A percentile compares a stretch with the other conserved stretches of the same genome.
Conservation (phyloP, 2,113 vertebrate species). For the Catharus bicknelli region DNA sequence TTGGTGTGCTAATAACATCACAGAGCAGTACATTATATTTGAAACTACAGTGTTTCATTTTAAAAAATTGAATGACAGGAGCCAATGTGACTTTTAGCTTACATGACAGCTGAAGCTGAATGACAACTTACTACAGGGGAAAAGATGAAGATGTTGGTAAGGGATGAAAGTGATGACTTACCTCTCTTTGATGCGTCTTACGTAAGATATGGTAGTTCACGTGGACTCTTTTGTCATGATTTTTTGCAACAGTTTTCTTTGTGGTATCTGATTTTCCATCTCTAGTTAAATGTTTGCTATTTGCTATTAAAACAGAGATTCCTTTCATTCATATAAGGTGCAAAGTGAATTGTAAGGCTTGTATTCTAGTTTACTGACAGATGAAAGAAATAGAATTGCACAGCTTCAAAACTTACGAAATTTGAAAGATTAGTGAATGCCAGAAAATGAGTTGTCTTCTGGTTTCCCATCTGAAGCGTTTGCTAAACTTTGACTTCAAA, state of each 20-base stretch:
- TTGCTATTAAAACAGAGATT: neutral
- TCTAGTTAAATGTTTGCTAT: neutral
- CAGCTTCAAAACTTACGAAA: neutral
- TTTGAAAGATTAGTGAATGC: neutral
- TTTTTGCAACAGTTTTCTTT: neutral
- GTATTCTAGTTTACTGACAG: neutral
- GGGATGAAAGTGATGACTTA: neutral
- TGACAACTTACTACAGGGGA: neutral
- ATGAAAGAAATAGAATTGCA: constrained; percentile 14
- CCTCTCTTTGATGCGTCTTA: neutral
- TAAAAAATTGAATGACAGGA: neutral
- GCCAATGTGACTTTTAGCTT: neutral
- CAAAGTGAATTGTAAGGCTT: neutral
- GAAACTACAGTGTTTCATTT: neutral
- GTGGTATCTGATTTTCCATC: neutral
- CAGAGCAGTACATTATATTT: neutral
- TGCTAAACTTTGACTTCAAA: constrained; percentile 20
- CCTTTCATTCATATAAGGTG: neutral
- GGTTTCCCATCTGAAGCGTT: neutral
- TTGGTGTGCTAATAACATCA: neutral
- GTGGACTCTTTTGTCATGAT: neutral
- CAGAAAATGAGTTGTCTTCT: neutral
- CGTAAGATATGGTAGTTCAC: neutral
- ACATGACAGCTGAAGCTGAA: neutral
- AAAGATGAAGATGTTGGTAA: neutral